Conservation (phyloP, 2,113 vertebrate species). For the Rhinolophus sinicus region DNA sequence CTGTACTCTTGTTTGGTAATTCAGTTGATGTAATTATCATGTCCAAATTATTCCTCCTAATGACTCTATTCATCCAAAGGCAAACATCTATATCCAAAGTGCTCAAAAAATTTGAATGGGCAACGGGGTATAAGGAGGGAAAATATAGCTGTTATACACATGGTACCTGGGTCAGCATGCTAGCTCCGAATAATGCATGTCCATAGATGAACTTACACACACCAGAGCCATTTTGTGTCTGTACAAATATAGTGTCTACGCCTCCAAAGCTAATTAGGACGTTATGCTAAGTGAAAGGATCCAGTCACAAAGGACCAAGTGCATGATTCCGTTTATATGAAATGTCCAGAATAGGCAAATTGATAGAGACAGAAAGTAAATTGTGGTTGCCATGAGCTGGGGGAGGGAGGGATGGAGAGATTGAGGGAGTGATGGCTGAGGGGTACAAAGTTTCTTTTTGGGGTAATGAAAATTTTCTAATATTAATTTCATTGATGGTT, state of each 20-base stretch:
- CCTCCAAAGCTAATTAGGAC: background rate
- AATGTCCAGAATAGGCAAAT: background rate
- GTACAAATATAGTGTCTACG: background rate
- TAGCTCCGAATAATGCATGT: background rate
- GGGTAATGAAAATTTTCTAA: background rate
- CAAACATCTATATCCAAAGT: background rate
- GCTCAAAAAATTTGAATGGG: background rate
- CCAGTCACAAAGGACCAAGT: background rate
- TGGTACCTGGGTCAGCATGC: background rate
- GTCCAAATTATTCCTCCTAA: background rate
- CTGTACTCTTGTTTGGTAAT: background rate
- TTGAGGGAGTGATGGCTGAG: background rate
- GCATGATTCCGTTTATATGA: background rate
- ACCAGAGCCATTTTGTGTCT: background rate
- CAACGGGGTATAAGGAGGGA: background rate
- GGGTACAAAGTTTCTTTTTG: fast-evolving
- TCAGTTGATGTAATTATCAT: background rate
- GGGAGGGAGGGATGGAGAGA: background rate
- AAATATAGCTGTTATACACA: background rate
- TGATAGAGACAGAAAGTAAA: background rate
- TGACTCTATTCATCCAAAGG: background rate
- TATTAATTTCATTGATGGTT: background rate
- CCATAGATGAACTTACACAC: background rate
- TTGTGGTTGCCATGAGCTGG: background rate
- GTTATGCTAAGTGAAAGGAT: background rate